Conservation (phyloP, 1,140 invertebrate species). For the Zaprionus taronus region DNA sequence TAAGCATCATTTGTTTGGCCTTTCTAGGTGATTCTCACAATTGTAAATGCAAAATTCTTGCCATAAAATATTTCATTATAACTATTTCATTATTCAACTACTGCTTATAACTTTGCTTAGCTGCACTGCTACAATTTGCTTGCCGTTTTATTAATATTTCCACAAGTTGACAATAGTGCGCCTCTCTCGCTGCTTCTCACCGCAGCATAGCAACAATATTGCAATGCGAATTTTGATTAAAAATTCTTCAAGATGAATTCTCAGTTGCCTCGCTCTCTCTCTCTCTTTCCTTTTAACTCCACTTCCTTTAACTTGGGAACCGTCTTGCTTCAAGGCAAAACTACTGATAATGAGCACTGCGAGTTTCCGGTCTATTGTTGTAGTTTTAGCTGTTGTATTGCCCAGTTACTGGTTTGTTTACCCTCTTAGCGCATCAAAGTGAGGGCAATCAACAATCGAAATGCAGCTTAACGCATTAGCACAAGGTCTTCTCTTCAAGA, state of each 20-base stretch:
- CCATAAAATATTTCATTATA: background rate
- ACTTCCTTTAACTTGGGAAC: background rate
- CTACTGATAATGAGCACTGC: conserved; percentile 4
- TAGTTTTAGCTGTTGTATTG: background rate
- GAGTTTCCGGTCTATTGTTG: conserved; percentile 26
- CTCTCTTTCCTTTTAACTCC: background rate
- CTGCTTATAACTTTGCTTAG: background rate
- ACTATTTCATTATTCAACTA: background rate
- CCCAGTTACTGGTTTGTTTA: conserved; percentile 1
- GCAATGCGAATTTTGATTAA: conserved; percentile 8
- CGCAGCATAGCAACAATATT: background rate
- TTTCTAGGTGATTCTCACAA: background rate
- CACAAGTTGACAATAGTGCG: background rate
- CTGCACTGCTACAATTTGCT: background rate
- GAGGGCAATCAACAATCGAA: conserved; percentile 45
- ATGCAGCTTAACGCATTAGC: conserved; percentile 44
- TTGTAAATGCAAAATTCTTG: background rate
- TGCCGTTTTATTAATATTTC: background rate
- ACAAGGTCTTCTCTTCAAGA: conserved; percentile 17
- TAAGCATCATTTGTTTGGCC: background rate
- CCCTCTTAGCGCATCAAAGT: conserved; percentile 5
- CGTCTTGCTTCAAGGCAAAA: background rate
- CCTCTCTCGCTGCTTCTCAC: conserved; percentile 1
- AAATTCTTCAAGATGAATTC: conserved; percentile 1
- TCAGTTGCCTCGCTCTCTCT: background rate